Percentiles rank a stretch among this genome's conserved stretches.
phyloP scores from a whole-genome alignment of 2,797 vertebrate species.

The Bucorvus abyssinicus region DNA sequence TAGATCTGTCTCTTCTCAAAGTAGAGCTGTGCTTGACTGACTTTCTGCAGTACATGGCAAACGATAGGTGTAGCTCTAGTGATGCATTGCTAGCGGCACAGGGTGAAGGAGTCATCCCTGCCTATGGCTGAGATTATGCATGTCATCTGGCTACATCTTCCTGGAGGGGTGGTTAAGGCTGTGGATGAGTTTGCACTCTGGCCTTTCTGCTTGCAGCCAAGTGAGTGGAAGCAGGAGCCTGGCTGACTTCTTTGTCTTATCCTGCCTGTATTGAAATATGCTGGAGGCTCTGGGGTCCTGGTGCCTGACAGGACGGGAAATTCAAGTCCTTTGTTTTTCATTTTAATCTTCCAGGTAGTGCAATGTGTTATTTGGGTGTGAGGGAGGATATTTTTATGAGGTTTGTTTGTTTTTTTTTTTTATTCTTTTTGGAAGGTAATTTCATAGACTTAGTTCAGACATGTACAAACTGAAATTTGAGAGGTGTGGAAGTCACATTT shows the following conservation, averaged over 20 bases:
- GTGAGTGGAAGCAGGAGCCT: not conserved
- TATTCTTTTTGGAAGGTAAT: not conserved
- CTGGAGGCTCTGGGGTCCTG: not conserved
- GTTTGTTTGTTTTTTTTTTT: not conserved
- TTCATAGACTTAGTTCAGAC: not conserved
- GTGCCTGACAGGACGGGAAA: not conserved
- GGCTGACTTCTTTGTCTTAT: not conserved
- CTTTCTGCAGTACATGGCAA: not conserved
- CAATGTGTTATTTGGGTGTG: not conserved
- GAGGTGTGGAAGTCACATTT: not conserved
- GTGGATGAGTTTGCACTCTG: not conserved
- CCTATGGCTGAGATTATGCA: rapidly evolving
- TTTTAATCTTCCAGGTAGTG: not conserved
- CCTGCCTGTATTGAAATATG: not conserved
- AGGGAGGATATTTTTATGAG: not conserved
- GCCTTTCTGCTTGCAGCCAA: not conserved
- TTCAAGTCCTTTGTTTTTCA: not conserved
- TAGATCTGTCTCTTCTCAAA: not conserved
- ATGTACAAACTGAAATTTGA: not conserved
- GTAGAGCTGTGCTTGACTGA: not conserved
- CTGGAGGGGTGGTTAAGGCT: not conserved
- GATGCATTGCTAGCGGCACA: rapidly evolving
- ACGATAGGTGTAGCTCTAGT: not conserved
- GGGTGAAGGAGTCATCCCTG: not conserved
- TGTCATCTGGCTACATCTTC: not conserved